Percentiles rank a stretch among this genome's conserved stretches.
These are phyloP conservation scores for Hydrochoerus hydrochaeris DNA, from an alignment of 2,113 vertebrate species.

Conservation along the genomic window DNA sequence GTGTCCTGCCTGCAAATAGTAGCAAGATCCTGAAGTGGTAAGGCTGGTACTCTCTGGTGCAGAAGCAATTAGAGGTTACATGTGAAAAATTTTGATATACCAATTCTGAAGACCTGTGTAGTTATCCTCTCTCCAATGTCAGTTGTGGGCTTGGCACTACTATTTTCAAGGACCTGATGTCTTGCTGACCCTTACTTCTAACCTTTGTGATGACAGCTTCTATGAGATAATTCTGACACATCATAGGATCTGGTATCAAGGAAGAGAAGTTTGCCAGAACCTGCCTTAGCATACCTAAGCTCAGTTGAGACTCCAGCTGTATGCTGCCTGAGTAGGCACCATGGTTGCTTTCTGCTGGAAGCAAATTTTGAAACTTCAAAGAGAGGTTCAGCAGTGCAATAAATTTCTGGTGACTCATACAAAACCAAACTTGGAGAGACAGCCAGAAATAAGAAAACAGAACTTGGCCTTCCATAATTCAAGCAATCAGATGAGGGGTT, in stretches of 20 bases:
- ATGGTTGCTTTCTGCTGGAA: not conserved
- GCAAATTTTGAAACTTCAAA: constrained; percentile 18
- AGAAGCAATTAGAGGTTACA: not conserved
- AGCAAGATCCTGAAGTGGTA: not conserved
- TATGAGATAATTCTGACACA: not conserved
- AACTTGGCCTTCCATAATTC: not conserved
- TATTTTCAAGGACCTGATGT: not conserved
- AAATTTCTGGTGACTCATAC: not conserved
- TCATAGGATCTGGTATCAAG: not conserved
- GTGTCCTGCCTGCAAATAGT: not conserved
- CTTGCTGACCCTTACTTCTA: not conserved
- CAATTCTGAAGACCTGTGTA: not conserved
- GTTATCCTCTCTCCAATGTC: not conserved
- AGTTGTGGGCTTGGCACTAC: not conserved
- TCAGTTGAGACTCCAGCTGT: not conserved
- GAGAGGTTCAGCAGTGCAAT: not conserved
- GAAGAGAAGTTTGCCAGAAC: not conserved
- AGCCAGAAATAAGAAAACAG: not conserved
- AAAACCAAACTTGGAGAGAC: not conserved
- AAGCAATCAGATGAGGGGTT: not conserved
- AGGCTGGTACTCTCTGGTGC: not conserved
- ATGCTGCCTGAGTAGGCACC: not conserved
- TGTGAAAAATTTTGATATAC: not conserved
- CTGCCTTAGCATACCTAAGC: not conserved
- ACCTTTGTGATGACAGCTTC: not conserved